Conservation (phyloP, 1,140 invertebrate species). For the Drosophila prosaltans region DNA sequence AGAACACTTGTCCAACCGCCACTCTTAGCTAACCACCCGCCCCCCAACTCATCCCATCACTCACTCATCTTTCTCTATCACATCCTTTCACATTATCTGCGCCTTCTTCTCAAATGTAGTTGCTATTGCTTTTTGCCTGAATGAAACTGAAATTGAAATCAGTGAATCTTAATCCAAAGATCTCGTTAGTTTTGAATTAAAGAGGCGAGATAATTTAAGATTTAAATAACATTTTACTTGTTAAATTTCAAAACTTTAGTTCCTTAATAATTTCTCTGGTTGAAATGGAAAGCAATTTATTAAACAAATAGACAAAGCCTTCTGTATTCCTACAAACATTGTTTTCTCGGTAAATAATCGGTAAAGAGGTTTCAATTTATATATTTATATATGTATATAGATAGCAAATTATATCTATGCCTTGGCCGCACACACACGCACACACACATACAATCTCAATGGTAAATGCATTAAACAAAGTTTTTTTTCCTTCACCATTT, state of each 20-base stretch:
- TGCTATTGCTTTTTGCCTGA: neutral
- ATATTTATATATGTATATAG: neutral
- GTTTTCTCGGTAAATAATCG: neutral
- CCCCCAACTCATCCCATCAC: neutral
- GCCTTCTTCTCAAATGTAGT: neutral
- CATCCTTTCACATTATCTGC: neutral
- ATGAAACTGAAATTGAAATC: neutral
- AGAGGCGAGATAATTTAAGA: neutral
- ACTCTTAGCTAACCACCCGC: neutral
- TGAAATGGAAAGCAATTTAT: neutral
- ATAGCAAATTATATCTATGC: neutral
- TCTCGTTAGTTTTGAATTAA: neutral
- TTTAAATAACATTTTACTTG: too few relatives aligned
- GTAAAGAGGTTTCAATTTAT: slow-evolving; percentile 7
- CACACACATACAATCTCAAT: neutral
- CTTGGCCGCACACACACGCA: neutral
- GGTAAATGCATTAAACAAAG: slow-evolving; percentile 1
- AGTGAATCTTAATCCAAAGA: too few relatives aligned
- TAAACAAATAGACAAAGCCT: neutral
- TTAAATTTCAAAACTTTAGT: too few relatives aligned
- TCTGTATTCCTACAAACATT: neutral
- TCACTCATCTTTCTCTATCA: neutral
- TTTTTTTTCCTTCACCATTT: neutral
- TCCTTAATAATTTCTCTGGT: too few relatives aligned
- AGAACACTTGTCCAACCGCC: neutral